These are phyloP conservation scores for Branchinecta lynchi DNA, from an alignment of 1,140 invertebrate genomes.

Conservation along the genomic window DNA sequence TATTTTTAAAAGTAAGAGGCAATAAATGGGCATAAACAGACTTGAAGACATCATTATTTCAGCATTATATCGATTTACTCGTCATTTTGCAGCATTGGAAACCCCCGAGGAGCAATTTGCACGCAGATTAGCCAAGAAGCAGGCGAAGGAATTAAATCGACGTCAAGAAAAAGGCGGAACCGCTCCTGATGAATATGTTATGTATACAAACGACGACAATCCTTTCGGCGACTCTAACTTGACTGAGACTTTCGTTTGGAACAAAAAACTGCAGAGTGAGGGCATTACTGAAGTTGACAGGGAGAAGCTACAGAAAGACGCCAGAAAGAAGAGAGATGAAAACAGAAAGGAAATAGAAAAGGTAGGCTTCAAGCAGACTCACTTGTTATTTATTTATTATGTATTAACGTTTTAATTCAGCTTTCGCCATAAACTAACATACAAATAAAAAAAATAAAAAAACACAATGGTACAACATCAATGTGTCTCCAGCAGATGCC, in stretches of 20 bases:
- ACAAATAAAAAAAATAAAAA: too few species aligned
- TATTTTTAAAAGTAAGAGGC: not conserved
- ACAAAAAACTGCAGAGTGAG: constrained; percentile 89
- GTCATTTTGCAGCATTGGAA: constrained; percentile 45
- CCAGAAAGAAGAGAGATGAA: constrained; percentile 73
- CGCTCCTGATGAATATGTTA: constrained; percentile 61
- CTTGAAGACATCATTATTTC: not conserved
- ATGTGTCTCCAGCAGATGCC: too few species aligned
- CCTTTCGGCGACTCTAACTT: constrained; percentile 94
- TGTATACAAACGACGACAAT: constrained; percentile 95
- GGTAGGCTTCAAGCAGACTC: constrained; percentile 30
- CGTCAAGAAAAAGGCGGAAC: constrained; percentile 91
- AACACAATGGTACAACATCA: too few species aligned
- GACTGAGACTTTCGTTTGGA: constrained; percentile 86
- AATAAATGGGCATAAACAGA: not conserved
- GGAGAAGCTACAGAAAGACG: constrained; percentile 70
- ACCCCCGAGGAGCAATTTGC: constrained; percentile 87
- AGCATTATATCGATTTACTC: not conserved
- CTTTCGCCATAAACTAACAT: too few species aligned
- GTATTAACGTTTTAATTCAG: too few species aligned
- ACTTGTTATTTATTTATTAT: constrained; percentile 17
- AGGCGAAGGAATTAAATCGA: constrained; percentile 71
- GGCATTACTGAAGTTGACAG: constrained; percentile 59
- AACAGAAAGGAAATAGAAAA: constrained; percentile 77
- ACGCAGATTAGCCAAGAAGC: constrained; percentile 71